Base-by-base conservation (phyloP, 92 coral and sea anemone species). In the Galaxea fascicularis region DNA sequence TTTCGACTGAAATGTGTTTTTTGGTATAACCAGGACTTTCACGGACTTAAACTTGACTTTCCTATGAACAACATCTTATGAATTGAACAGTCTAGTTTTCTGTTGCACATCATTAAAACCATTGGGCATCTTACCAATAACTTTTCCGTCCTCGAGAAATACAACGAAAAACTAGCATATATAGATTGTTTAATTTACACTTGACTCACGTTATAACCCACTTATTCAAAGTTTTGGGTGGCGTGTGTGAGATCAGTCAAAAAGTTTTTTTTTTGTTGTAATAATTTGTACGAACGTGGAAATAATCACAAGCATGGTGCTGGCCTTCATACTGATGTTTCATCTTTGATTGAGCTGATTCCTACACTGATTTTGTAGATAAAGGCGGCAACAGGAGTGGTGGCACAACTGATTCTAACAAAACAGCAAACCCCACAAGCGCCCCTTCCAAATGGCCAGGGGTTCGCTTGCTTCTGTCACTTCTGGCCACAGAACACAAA, bases 371-470 rank as follows among this genome's bases (percentile, higher is more conserved):
- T 54, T 80, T 80, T 16, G 29, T 4, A 56, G 86, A 41, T 24
- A 54, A 82, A 82, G 22, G 44, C 13, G 76, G 65, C 60, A 21
- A 10, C 31, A 79, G 49, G 41, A 29, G 10, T 51, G 29, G 73
- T 39, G 44, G 41, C 17, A 39, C 69, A 18, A 26, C 87, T 14
- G 91, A 82, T 66, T 14, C 71, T 27, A 74, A 54, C 20, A 74
- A 73, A 57, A 26, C 75, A 57, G 28, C 69, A 31, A 82, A 60
- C 30, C 99, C 98, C 17, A 85, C 94, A 15, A 93, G 94, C 64
- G 53, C 94, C 17, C 95, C 99, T 0, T 80, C 93, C 57, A 93
- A 92, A 65, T 97, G 99, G 99, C 99, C 99, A 2, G 99, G 99
- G 3, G 99, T 94, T 13, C 98, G 98, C 12, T 90, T 97, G 46